A percentile compares a stretch with the other conserved stretches of the same genome.
These are phyloP conservation scores for Drosophila macrospina DNA, from an alignment of 2,888 invertebrate genomes.

Conservation along the genomic window DNA sequence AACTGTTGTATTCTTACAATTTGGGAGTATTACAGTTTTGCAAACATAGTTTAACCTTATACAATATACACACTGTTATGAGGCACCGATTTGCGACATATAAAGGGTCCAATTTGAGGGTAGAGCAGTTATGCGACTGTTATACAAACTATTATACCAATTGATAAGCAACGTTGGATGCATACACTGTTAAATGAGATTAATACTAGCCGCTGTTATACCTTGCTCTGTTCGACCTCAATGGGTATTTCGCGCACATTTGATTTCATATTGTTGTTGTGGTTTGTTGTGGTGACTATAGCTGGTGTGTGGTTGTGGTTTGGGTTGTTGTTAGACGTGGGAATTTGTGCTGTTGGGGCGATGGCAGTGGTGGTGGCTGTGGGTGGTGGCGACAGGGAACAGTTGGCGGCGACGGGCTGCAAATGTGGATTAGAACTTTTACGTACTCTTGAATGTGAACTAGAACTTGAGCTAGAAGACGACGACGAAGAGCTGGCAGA, in stretches of 20 bases:
- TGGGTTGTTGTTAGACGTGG: conserved; percentile 47
- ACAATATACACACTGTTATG: neutral
- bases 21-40: conserved; percentile 1
- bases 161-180: conserved; percentile 1
- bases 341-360: conserved; percentile 15
- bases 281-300: conserved; percentile 54
- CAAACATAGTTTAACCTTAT: neutral
- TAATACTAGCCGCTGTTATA: conserved; percentile 54
- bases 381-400: conserved; percentile 54
- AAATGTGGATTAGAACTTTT: conserved; percentile 81
- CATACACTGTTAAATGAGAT: neutral
- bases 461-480: conserved; percentile 66
- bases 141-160: conserved; percentile 6
- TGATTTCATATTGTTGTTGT: conserved; percentile 60
- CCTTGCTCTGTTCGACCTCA: conserved; percentile 84
- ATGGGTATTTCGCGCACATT: conserved; percentile 85
- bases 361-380: conserved; percentile 43
- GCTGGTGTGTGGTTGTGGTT: conserved; percentile 39
- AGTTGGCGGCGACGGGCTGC: conserved; percentile 66
- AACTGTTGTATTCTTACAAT: too few species aligned
- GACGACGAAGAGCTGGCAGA: conserved; percentile 65
- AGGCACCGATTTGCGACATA: neutral
- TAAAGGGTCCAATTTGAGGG: neutral
- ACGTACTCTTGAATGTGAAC: conserved; percentile 81
- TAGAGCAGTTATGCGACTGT: conserved; percentile 3